Conservation (phyloP, 2,113 vertebrate genomes). For the Riparia riparia region DNA sequence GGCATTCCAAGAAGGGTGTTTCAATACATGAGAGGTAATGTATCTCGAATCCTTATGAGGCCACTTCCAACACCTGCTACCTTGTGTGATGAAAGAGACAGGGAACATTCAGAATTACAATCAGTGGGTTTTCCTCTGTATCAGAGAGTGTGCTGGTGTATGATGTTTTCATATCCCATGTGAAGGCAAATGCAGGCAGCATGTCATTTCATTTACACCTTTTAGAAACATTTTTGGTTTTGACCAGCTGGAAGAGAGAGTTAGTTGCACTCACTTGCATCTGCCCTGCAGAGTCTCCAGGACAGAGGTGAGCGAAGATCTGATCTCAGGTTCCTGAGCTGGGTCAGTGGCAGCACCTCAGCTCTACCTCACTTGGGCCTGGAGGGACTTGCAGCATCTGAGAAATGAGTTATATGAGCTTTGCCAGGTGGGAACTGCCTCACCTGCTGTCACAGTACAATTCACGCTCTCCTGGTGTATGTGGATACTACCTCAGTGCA, state of each 20-base stretch:
- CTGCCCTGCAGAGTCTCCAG: background rate
- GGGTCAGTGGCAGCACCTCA: background rate
- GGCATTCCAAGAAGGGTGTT: background rate
- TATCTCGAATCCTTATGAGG: background rate
- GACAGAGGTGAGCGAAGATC: background rate
- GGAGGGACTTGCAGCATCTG: background rate
- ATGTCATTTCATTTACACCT: background rate
- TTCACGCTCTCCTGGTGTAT: background rate
- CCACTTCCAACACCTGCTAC: background rate
- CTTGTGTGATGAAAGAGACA: background rate
- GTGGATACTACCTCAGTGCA: background rate
- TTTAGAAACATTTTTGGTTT: background rate
- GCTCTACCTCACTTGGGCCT: background rate
- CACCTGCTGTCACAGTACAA: background rate
- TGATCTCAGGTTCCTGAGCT: background rate
- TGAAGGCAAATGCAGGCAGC: background rate
- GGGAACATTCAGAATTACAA: background rate
- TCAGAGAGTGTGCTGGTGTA: background rate
- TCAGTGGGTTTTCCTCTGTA: background rate
- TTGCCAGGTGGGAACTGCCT: background rate
- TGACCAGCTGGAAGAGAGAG: background rate
- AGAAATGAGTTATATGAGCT: background rate
- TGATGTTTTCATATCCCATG: background rate
- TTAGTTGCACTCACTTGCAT: background rate
- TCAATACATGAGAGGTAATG: background rate